These are phyloP conservation scores for Neoitamus cyanurus DNA, from an alignment of 2,888 invertebrate species.

Conservation along the genomic window DNA sequence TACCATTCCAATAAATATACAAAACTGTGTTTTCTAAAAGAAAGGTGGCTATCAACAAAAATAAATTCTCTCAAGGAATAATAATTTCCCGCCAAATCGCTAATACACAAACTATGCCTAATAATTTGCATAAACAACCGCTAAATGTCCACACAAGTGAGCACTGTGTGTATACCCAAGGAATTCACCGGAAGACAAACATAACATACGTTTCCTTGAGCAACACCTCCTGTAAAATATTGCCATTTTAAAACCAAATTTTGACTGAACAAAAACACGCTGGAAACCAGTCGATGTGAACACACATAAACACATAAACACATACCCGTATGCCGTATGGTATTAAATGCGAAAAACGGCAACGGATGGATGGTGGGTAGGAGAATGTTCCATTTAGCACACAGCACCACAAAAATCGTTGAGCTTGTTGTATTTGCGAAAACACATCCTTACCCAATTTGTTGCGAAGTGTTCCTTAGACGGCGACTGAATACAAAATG, in stretches of 20 bases:
- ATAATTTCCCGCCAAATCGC: not conserved
- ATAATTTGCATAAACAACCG: not conserved
- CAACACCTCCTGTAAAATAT: not conserved
- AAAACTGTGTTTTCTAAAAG: no score
- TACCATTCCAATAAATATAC: no score
- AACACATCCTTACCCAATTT: slow-evolving; percentile 49
- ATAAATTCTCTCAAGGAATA: not conserved
- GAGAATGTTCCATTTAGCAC: not conserved
- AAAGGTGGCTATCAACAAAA: no score
- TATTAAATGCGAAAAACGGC: not conserved
- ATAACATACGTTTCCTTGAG: not conserved
- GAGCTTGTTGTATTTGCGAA: slow-evolving; percentile 1
- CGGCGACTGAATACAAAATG: slow-evolving; percentile 48
- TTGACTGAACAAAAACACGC: not conserved
- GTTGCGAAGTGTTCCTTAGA: slow-evolving; percentile 47
- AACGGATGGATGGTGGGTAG: not conserved
- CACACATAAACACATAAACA: not conserved
- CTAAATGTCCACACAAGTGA: not conserved
- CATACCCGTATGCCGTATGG: no score
- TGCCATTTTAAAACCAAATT: slow-evolving; percentile 5
- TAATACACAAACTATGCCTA: not conserved
- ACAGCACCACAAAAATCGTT: not conserved
- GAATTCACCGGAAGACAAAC: not conserved
- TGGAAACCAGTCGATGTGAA: not conserved
- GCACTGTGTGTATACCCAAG: not conserved